A percentile compares a stretch with the other conserved stretches of the same genome.
These are phyloP conservation scores for Gonioctena quinquepunctata DNA, from an alignment of 1,140 invertebrate species.

Conservation along the genomic window DNA sequence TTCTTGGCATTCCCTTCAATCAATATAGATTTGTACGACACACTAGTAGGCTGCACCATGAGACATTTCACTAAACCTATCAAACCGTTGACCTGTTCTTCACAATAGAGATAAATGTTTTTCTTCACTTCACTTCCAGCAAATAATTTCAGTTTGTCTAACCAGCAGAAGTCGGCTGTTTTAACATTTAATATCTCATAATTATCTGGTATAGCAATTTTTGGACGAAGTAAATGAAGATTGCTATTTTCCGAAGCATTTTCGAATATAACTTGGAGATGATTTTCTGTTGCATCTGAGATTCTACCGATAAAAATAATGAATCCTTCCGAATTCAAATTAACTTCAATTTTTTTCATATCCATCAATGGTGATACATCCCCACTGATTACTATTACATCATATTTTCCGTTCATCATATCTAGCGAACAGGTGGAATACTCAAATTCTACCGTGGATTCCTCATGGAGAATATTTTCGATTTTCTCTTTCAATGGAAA, in stretches of 20 bases:
- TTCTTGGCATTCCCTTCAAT: slow-evolving; percentile 65
- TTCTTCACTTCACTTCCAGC: slow-evolving; percentile 60
- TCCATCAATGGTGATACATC: too few species aligned
- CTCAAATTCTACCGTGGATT: too few species aligned
- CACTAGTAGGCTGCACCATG: slow-evolving; percentile 35
- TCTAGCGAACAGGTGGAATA: too few species aligned
- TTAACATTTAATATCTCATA: slow-evolving; percentile 63
- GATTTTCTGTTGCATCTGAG: too few species aligned
- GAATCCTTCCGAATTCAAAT: too few species aligned
- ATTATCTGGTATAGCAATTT: neutral
- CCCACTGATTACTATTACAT: too few species aligned
- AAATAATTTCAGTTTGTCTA: slow-evolving; percentile 76
- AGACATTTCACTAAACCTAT: slow-evolving; percentile 89
- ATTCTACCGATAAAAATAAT: too few species aligned
- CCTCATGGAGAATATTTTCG: too few species aligned
- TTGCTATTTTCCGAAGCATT: too few species aligned
- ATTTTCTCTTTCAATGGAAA: neutral
- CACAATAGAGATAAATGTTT: slow-evolving; percentile 69
- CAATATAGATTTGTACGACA: slow-evolving; percentile 59
- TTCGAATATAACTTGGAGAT: too few species aligned
- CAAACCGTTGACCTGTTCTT: slow-evolving; percentile 72
- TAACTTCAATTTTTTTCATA: too few species aligned
- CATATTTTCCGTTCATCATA: too few species aligned
- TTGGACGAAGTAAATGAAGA: neutral
- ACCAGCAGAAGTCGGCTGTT: slow-evolving; percentile 76